phyloP scores from a whole-genome alignment of 2,797 vertebrate species.

The Simalia tracyae region DNA sequence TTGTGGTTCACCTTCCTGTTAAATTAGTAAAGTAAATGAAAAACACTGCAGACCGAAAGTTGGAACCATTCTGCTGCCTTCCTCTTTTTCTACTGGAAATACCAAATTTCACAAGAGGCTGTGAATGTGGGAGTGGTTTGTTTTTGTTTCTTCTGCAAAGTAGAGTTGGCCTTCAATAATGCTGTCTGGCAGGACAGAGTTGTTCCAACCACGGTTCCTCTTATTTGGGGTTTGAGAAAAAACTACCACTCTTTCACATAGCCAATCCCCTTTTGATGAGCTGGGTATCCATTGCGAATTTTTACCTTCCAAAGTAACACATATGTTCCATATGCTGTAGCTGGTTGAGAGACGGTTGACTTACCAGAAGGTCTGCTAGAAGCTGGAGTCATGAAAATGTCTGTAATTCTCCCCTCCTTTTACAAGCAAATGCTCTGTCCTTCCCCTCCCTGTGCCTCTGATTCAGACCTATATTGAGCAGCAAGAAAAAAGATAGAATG shows the following conservation, averaged over 20 bases:
- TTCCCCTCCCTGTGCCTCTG: not conserved
- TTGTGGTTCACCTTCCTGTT: slow-evolving; percentile 14
- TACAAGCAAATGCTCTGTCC: not conserved
- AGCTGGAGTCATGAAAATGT: not conserved
- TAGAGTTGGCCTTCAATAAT: not conserved
- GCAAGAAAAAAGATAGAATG: not conserved
- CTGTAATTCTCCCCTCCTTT: not conserved
- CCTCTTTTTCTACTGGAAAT: not conserved
- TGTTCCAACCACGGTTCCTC: not conserved
- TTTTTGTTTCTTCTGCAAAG: not conserved
- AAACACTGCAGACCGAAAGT: not conserved
- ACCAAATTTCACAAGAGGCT: not conserved
- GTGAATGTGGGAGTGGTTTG: not conserved
- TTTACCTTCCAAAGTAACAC: not conserved
- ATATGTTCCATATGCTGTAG: not conserved
- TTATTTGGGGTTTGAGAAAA: not conserved
- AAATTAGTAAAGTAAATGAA: not conserved
- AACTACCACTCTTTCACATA: not conserved
- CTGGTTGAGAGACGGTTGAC: not conserved
- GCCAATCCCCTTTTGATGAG: not conserved
- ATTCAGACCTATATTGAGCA: not conserved
- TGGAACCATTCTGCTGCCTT: not conserved
- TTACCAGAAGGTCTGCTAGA: not conserved
- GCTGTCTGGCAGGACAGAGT: not conserved
- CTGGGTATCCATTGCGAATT: not conserved